Conservation (phyloP, 2,888 invertebrate species). For the Tipula vernalis region DNA sequence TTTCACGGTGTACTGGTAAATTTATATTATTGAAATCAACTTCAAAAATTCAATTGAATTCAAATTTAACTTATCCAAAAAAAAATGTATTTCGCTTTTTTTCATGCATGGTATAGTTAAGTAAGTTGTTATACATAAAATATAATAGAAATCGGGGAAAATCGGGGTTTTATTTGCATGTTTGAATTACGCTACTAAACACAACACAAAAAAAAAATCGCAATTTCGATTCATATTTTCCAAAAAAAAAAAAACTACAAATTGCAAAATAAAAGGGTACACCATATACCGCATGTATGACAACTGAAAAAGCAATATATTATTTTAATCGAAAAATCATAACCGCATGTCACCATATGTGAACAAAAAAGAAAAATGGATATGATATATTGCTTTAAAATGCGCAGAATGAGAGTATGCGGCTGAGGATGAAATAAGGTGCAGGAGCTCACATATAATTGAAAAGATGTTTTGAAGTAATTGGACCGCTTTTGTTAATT, state of each 20-base stretch:
- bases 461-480: background rate
- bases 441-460: background rate
- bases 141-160: background rate
- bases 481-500: background rate
- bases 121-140: background rate
- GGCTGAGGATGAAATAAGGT: background rate
- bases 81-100: background rate
- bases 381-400: background rate
- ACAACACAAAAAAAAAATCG: background rate
- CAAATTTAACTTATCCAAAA: background rate
- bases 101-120: background rate
- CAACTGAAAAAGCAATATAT: conserved; percentile 16
- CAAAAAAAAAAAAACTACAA: background rate
- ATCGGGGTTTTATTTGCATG: background rate
- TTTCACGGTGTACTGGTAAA: background rate
- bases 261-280: background rate
- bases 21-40: background rate
- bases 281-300: background rate
- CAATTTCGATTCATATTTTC: background rate
- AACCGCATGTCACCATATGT: conserved; percentile 26
- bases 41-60: background rate
- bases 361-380: conserved; percentile 18
- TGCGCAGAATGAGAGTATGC: background rate
- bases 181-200: background rate
- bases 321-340: conserved; percentile 29